phyloP scores from a whole-genome alignment of 1,140 invertebrate species.

The Camponotus vicinus region DNA sequence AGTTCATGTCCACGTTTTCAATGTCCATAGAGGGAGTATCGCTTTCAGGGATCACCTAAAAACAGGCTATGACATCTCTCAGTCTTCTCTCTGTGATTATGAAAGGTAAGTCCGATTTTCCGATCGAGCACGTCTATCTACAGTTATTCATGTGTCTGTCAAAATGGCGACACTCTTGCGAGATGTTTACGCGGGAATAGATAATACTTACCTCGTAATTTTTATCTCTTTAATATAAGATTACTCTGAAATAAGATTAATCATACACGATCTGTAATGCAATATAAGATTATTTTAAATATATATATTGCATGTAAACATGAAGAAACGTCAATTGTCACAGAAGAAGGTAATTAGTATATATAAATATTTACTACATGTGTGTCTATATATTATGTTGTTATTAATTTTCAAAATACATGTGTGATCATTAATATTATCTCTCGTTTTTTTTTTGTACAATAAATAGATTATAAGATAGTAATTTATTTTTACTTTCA shows the following conservation, averaged over 20 bases:
- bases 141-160: background rate
- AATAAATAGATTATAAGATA: no score
- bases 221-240: no score
- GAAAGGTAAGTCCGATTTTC: no score
- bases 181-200: background rate
- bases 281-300: background rate
- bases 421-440: no score
- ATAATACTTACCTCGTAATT: background rate
- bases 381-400: background rate
- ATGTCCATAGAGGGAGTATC: no score
- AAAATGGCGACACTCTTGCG: background rate
- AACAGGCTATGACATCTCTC: no score
- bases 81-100: no score
- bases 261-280: background rate
- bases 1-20: no score
- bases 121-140: no score
- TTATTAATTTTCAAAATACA: no score
- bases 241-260: background rate
- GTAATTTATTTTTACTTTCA: background rate
- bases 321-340: slow-evolving; percentile 52
- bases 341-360: slow-evolving; percentile 39
- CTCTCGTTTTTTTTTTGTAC: no score
- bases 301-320: background rate
- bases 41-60: no score
- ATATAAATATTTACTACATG: background rate